These are phyloP conservation scores for Malachius bipustulatus DNA, from an alignment of 2,888 invertebrate genomes.

Conservation along the genomic window DNA sequence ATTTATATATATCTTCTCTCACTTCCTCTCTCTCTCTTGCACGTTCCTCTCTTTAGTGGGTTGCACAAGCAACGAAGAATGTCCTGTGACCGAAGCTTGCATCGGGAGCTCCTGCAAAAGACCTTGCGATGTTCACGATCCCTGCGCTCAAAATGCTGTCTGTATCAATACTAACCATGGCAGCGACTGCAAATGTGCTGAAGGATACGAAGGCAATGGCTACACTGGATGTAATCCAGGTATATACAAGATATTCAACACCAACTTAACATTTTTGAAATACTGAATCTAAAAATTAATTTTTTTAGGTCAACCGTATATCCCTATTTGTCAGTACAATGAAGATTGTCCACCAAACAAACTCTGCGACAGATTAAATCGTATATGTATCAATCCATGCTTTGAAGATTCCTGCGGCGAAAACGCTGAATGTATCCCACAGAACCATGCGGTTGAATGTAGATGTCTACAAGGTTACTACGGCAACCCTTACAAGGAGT, in stretches of 20 bases:
- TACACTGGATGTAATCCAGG: slow-evolving; percentile 70
- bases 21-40: slow-evolving; percentile 21
- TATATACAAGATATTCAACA: slow-evolving; percentile 37
- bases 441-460: slow-evolving; percentile 65
- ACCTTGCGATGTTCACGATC: slow-evolving; percentile 76
- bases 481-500: slow-evolving; percentile 68
- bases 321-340: slow-evolving; percentile 73
- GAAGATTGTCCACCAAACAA: slow-evolving; percentile 83
- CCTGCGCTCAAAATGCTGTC: slow-evolving; percentile 70
- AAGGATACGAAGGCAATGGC: slow-evolving; percentile 80
- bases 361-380: slow-evolving; percentile 71
- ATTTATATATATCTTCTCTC: slow-evolving; percentile 1
- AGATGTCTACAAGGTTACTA: slow-evolving; percentile 59
- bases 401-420: slow-evolving; percentile 68
- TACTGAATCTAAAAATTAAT: neutral
- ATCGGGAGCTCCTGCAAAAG: slow-evolving; percentile 73
- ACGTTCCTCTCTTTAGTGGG: slow-evolving; percentile 52
- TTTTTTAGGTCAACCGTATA: slow-evolving; percentile 30
- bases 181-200: slow-evolving; percentile 73
- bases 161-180: slow-evolving; percentile 83
- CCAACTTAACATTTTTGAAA: neutral
- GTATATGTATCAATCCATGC: slow-evolving; percentile 75
- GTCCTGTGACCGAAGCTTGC: slow-evolving; percentile 76
- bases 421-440: slow-evolving; percentile 66
- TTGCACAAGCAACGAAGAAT: slow-evolving; percentile 79